Conservation (phyloP, 2,113 vertebrate genomes). For the Rhinopomastus cyanomelas region DNA sequence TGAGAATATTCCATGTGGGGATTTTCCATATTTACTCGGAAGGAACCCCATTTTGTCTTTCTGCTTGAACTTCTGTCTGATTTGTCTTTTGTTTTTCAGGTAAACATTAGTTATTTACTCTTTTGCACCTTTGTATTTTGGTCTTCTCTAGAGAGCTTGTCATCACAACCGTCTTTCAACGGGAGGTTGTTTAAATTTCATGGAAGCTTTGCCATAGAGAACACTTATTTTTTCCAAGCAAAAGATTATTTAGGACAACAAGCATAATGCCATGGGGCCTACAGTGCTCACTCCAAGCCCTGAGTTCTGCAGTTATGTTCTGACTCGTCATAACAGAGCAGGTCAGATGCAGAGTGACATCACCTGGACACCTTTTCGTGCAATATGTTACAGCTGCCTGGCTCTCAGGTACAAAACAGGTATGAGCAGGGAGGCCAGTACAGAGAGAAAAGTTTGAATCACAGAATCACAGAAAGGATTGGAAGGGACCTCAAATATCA, state of each 20-base stretch:
- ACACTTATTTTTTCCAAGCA: not conserved
- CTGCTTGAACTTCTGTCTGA: not conserved
- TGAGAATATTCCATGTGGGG: not conserved
- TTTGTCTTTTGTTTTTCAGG: not conserved
- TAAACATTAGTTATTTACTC: constrained; percentile 14
- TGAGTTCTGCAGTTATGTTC: not conserved
- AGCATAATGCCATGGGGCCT: not conserved
- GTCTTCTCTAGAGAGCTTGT: not conserved
- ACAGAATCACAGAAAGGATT: too few species aligned
- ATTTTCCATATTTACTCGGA: not conserved
- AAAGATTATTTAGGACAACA: not conserved
- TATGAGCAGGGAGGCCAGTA: not conserved
- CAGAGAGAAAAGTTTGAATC: not conserved
- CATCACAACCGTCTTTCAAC: not conserved
- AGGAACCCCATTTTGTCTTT: not conserved
- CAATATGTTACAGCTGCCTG: not conserved
- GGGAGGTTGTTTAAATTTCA: not conserved
- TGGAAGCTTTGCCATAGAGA: not conserved
- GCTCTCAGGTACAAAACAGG: not conserved
- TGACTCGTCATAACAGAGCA: not conserved
- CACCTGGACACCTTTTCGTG: not conserved
- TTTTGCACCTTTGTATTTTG: not conserved
- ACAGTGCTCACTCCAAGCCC: not conserved
- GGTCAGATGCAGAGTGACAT: not conserved
- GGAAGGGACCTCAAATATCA: too few species aligned